These are phyloP conservation scores for Mamestra configurata DNA, from an alignment of 1,140 invertebrate species.

Conservation along the genomic window DNA sequence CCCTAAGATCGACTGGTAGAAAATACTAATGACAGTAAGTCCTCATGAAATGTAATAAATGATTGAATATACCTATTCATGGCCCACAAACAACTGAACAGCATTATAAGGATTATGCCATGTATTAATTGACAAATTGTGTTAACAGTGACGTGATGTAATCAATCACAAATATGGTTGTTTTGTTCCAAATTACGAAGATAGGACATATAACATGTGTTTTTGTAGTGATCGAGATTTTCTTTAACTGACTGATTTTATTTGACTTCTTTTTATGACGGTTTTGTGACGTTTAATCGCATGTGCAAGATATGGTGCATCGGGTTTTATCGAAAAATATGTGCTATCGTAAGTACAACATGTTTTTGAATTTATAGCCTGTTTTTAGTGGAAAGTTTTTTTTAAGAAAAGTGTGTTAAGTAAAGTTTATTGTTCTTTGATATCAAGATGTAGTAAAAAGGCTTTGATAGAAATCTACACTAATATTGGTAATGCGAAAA, in stretches of 20 bases:
- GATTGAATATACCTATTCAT: too few species aligned
- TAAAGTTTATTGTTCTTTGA: not conserved
- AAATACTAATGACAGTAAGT: too few species aligned
- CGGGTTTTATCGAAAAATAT: not conserved
- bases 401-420: not conserved
- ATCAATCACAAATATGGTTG: not conserved
- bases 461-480: not conserved
- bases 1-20: too few species aligned
- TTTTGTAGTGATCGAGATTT: conserved; percentile 2
- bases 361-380: not conserved
- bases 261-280: too few species aligned
- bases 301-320: not conserved
- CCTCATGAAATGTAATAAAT: too few species aligned
- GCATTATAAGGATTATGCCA: too few species aligned
- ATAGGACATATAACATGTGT: not conserved
- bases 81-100: too few species aligned
- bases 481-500: too few species aligned
- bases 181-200: not conserved
- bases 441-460: not conserved
- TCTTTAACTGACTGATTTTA: not conserved
- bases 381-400: not conserved
- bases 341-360: not conserved
- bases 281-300: too few species aligned
- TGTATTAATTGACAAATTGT: not conserved
- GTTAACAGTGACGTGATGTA: not conserved